A percentile compares a stretch with the other conserved stretches of the same genome.
Conservation (phyloP, 1,140 invertebrate genomes). For the Samia ricini region DNA sequence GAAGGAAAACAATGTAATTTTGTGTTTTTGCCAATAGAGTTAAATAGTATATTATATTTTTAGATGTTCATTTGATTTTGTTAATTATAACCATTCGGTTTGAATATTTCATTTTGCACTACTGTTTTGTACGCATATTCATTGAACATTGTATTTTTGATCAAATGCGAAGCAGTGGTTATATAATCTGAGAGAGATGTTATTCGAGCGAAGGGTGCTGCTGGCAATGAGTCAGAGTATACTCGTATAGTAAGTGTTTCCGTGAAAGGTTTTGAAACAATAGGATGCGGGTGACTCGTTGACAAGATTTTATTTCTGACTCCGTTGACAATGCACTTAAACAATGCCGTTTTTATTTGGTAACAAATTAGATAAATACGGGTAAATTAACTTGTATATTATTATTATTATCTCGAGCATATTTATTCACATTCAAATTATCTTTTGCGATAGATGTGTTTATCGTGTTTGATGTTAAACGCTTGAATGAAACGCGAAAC, state of each 20-base stretch:
- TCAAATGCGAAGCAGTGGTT: no score
- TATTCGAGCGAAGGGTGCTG: slow-evolving; percentile 12
- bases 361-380: slow-evolving; percentile 23
- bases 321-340: slow-evolving; percentile 50
- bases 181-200: not conserved
- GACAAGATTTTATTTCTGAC: slow-evolving; percentile 22
- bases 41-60: no score
- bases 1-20: no score
- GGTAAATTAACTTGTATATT: slow-evolving; percentile 14
- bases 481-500: not conserved
- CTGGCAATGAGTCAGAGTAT: slow-evolving; percentile 25
- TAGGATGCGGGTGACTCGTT: slow-evolving; percentile 56
- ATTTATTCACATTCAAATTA: not conserved
- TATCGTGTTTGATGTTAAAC: not conserved
- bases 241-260: not conserved
- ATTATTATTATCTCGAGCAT: not conserved
- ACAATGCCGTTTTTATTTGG: slow-evolving; percentile 39
- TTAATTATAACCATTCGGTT: no score
- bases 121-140: no score
- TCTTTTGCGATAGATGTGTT: not conserved
- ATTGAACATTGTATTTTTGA: no score
- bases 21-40: no score
- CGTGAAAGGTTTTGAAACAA: slow-evolving; percentile 50
- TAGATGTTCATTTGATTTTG: no score
- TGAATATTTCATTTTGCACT: no score